phyloP scores from a whole-genome alignment of 2,797 vertebrate species.

The Prunella strophiata region DNA sequence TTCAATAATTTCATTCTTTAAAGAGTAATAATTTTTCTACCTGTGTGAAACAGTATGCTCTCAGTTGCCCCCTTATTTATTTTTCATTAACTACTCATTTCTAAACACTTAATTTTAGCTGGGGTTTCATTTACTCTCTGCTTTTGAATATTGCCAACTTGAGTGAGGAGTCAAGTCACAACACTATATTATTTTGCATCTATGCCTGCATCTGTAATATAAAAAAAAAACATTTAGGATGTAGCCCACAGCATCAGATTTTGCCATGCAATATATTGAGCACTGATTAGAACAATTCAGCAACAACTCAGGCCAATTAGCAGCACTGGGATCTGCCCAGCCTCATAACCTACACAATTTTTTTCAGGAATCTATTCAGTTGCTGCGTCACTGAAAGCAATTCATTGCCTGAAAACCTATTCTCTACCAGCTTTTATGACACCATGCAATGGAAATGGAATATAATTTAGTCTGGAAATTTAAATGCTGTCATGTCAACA shows the following conservation, averaged over 20 bases:
- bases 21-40: neutral
- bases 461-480: slow-evolving; percentile 37
- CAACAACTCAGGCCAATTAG: neutral
- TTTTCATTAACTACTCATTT: neutral
- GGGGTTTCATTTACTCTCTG: neutral
- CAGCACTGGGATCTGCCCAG: neutral
- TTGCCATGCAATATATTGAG: neutral
- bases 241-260: neutral
- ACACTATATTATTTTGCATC: neutral
- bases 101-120: neutral
- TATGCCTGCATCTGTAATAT: neutral
- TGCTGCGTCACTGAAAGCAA: neutral
- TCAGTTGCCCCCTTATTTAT: neutral
- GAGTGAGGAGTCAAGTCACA: neutral
- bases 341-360: neutral
- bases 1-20: neutral
- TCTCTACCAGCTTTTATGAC: neutral
- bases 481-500: slow-evolving; percentile 14
- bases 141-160: neutral
- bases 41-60: neutral
- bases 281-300: neutral
- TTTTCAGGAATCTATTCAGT: neutral
- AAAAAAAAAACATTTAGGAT: neutral
- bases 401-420: neutral
- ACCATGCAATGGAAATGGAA: neutral